Evolutionary conservation across 2,888 invertebrate species (phyloP), one percentile per base, ranked within the genome.

Genomic region (Erebia aethiops): DNA sequence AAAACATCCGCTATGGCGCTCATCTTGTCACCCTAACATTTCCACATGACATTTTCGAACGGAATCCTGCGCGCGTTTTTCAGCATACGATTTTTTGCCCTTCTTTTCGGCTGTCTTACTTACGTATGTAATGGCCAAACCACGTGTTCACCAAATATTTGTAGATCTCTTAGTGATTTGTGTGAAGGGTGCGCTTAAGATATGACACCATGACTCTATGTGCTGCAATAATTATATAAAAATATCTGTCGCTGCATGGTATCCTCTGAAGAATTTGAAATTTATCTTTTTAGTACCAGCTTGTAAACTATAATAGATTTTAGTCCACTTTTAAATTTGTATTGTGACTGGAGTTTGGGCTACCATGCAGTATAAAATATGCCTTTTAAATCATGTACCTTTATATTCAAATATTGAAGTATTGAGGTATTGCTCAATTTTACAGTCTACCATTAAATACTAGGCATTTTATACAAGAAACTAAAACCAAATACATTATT

Each of bases 131-230:
- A 70, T 35, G 64, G 70, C 66, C 73, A 73, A 71, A 73, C 71
- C 71, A 61, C 58, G 52, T 35, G 62, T 58, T 69, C 61, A 68
- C 73, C 73, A 73, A 71, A 73, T 73, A 69, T 54, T 18, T 71
- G 43, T 70, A 70, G 16, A 61, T 11, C 21, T 49, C 49, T 62
- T 14, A 49, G 49, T 21, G 8, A 62, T 62, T 49, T 26, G n/a
- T 41, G 10, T 41, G 41, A 26, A 3, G 41, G 14, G 16, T 52
- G 16, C 2, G 9, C 9, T 52, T 1, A 51, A n/a, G 8, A 51
- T 5, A n/a, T 54, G 56, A 21, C 52, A 3, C 16, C 52, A 52
- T 16, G 2, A 52, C 52, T 52, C 16, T 9, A 8, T 16, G 9
- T 21, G 21, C 1, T 16, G n/a, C 52, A 52, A 52, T 52, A 52